Evolutionary conservation across 1,140 invertebrate species (phyloP).

Genomic region (Bombus waltoni): DNA sequence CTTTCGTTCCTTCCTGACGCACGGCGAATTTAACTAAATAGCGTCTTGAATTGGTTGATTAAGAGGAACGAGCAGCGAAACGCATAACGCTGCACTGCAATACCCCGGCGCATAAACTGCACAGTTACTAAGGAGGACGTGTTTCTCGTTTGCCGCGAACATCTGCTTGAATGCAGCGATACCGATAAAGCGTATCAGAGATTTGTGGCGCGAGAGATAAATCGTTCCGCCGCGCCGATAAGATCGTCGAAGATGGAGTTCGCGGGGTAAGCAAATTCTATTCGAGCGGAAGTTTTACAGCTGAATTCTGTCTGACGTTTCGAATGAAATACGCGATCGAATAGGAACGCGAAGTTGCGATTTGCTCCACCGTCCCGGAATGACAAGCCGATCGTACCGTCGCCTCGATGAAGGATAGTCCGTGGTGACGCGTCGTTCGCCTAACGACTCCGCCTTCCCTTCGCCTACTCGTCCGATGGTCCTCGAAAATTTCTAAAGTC

Average conservation of each 20-base stretch:
- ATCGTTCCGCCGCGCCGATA: slow-evolving; percentile 21
- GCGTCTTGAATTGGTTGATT: neutral
- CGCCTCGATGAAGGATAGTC: neutral
- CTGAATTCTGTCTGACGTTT: slow-evolving; percentile 49
- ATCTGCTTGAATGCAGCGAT: neutral
- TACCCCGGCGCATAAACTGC: neutral
- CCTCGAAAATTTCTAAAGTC: neutral
- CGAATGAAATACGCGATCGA: slow-evolving; percentile 48
- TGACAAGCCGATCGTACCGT: neutral
- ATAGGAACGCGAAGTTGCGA: neutral
- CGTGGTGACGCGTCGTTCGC: too few species aligned
- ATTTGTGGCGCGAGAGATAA: neutral
- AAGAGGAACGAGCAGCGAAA: neutral
- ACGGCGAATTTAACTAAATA: neutral
- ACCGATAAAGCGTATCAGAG: neutral
- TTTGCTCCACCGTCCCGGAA: neutral
- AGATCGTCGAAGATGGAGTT: slow-evolving; percentile 36
- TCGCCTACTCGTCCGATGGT: too few species aligned
- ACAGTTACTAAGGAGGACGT: neutral
- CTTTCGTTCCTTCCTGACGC: neutral
- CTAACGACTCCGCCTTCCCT: too few species aligned
- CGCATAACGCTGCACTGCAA: neutral
- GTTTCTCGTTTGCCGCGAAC: neutral
- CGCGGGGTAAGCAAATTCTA: slow-evolving; percentile 39
- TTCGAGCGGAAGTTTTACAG: slow-evolving; percentile 53